Evolutionary conservation across 2,888 invertebrate species (phyloP).

Genomic region (Neoitamus cyanurus): DNA sequence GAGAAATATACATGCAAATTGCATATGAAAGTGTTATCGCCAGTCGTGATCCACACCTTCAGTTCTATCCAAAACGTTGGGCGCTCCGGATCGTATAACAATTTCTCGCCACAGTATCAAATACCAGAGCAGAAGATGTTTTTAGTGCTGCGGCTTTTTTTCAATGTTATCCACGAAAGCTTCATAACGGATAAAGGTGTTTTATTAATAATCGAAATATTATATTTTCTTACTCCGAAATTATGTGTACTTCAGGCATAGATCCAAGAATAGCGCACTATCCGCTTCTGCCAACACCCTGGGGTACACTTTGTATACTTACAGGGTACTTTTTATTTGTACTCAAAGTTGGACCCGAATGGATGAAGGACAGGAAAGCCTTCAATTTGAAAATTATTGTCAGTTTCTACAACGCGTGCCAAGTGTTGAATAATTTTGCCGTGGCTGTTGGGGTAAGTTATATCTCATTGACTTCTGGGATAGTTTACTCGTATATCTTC

Average conservation of each 20-base stretch:
- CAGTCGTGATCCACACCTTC: no score
- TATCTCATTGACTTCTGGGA: no score
- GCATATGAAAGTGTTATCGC: no score
- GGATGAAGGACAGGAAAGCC: conserved; percentile 76
- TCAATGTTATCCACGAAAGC: no score
- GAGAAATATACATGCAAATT: no score
- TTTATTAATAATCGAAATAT: neutral
- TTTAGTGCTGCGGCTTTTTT: no score
- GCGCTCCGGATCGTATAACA: no score
- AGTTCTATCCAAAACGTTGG: no score
- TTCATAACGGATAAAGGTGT: neutral
- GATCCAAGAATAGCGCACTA: conserved; percentile 71
- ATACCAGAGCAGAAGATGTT: no score
- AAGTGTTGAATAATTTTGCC: conserved; percentile 65
- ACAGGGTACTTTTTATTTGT: conserved; percentile 77
- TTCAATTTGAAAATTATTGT: conserved; percentile 74
- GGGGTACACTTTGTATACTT: conserved; percentile 70
- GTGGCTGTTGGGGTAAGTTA: no score
- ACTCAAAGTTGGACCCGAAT: conserved; percentile 75
- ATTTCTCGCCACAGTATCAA: no score
- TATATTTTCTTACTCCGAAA: neutral
- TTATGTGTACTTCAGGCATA: neutral
- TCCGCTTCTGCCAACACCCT: conserved; percentile 75
- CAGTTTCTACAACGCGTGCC: conserved; percentile 75
- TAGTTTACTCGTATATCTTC: no score